phyloP scores from a whole-genome alignment of 2,888 invertebrate genomes.

The Acanthosepion pharaonis region DNA sequence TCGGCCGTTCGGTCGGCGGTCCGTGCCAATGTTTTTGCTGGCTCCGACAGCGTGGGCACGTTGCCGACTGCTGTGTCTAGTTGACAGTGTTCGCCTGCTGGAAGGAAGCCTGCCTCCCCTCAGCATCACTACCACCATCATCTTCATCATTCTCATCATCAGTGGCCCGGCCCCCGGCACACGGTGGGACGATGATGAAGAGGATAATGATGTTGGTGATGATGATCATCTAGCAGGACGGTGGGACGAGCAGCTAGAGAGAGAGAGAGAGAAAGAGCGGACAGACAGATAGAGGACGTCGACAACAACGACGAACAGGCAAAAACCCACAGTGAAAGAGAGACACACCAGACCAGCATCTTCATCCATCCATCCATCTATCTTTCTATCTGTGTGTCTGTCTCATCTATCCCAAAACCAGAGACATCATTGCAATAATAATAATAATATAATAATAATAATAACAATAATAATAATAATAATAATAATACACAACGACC shows the following conservation, averaged over 20 bases:
- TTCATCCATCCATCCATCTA: slow-evolving; percentile 34
- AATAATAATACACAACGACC: slow-evolving; percentile 2
- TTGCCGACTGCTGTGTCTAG: slow-evolving; percentile 47
- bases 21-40: slow-evolving; percentile 46
- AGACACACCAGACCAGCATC: slow-evolving; percentile 24
- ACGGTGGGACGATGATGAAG: slow-evolving; percentile 37
- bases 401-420: background rate
- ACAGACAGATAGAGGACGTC: slow-evolving; percentile 25
- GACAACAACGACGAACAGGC: slow-evolving; percentile 33
- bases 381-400: background rate
- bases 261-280: background rate
- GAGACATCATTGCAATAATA: background rate
- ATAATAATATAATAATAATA: background rate
- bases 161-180: background rate
- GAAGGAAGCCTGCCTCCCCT: slow-evolving; percentile 14
- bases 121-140: background rate
- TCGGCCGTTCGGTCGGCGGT: slow-evolving; percentile 10
- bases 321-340: slow-evolving; percentile 4
- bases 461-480: background rate
- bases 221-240: background rate
- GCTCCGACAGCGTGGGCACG: slow-evolving; percentile 45
- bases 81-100: slow-evolving; percentile 47
- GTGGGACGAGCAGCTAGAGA: slow-evolving; percentile 7
- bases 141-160: slow-evolving; percentile 25
- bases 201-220: background rate